Evolutionary conservation across 2,888 invertebrate genomes (phyloP).

Genomic region (Zhuqinia jingwanae): DNA sequence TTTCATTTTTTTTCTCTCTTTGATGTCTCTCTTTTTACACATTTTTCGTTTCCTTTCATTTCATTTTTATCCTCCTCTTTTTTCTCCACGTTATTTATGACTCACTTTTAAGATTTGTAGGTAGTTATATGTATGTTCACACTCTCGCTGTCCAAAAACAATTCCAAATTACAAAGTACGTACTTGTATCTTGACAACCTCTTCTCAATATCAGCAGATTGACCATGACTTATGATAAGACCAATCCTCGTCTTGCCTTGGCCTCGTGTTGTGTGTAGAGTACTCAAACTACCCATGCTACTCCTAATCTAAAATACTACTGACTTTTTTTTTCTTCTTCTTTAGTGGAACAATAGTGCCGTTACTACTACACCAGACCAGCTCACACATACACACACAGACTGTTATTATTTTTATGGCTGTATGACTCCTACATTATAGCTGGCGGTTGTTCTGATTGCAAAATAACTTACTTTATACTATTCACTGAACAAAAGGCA

Average conservation of each 20-base stretch:
- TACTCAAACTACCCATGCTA: not conserved
- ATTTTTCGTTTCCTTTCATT: conserved; percentile 46
- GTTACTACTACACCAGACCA: not conserved
- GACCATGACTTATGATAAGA: not conserved
- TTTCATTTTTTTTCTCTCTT: conserved; percentile 13
- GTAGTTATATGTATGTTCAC: not conserved
- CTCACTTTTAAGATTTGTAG: not conserved
- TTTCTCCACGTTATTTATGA: conserved; percentile 27
- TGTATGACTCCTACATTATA: not conserved
- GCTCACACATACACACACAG: no score
- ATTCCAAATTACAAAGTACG: not conserved
- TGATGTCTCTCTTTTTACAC: conserved; percentile 21
- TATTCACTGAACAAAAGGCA: not conserved
- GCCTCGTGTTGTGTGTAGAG: not conserved
- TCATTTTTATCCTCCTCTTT: conserved; percentile 20
- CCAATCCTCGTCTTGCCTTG: not conserved
- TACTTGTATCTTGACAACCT: no score
- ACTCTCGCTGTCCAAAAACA: not conserved
- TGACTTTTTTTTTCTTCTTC: conserved; percentile 3
- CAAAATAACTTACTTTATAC: conserved; percentile 58
- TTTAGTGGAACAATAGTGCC: not conserved
- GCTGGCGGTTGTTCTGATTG: conserved; percentile 28
- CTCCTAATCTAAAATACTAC: conserved; percentile 16
- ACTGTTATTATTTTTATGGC: conserved; percentile 58
- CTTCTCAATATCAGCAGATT: no score